phyloP scores from a whole-genome alignment of 92 coral and sea anemone genomes.

The Porites cylindrica region DNA sequence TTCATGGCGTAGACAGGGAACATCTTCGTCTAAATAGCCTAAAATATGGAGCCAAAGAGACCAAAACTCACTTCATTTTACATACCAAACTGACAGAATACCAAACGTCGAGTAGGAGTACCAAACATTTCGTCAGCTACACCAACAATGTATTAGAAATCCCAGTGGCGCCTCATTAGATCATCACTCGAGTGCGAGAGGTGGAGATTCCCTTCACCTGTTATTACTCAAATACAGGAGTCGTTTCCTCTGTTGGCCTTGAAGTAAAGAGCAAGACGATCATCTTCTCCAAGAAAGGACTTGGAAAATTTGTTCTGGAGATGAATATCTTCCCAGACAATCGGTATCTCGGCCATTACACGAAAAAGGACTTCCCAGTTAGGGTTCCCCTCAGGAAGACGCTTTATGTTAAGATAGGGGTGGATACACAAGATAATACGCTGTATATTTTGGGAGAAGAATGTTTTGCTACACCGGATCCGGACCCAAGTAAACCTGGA shows the following conservation, averaged over 20 bases:
- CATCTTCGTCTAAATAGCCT: conserved; percentile 42
- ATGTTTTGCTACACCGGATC: conserved; percentile 45
- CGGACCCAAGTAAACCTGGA: conserved; percentile 23
- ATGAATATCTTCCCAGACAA: conserved; percentile 38
- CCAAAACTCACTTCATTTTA: conserved; percentile 34
- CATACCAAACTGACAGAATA: conserved; percentile 38
- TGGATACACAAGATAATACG: conserved; percentile 36
- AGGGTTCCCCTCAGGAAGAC: background rate
- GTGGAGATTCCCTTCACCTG: conserved; percentile 48
- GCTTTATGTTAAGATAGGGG: conserved; percentile 23
- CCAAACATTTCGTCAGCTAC: conserved; percentile 25
- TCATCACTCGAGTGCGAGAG: conserved; percentile 50
- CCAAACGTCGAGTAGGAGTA: conserved; percentile 22
- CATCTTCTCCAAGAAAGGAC: conserved; percentile 41
- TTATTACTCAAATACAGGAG: conserved; percentile 49
- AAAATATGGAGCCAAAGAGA: conserved; percentile 39
- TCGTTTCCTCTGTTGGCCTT: conserved; percentile 39
- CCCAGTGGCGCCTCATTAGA: conserved; percentile 1
- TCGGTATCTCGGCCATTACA: background rate
- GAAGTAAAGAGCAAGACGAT: conserved; percentile 38
- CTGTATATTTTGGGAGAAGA: conserved; percentile 36
- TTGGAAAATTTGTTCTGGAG: conserved; percentile 30
- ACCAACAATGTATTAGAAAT: conserved; percentile 30
- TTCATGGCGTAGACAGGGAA: conserved; percentile 30
- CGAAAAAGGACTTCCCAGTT: conserved; percentile 44